phyloP scores from a whole-genome alignment of 2,797 vertebrate genomes.

The Pipistrellus pipistrellus region DNA sequence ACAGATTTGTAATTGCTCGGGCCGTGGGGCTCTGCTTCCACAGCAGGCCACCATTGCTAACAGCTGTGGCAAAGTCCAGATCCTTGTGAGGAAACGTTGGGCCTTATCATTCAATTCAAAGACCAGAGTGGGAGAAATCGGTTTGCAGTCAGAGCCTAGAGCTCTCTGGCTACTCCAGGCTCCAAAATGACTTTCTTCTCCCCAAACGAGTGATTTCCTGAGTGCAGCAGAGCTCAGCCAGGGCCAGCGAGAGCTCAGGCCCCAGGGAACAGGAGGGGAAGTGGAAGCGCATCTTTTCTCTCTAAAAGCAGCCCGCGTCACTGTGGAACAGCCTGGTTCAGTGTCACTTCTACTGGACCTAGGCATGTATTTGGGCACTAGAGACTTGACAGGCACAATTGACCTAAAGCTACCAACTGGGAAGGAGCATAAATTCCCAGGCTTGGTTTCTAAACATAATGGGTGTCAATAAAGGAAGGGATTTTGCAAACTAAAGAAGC shows the following conservation, averaged over 20 bases:
- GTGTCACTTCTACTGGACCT: not conserved
- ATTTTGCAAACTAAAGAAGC: constrained; percentile 15
- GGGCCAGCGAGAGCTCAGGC: not conserved
- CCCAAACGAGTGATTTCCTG: constrained; percentile 43
- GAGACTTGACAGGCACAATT: not conserved
- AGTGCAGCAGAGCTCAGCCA: not conserved
- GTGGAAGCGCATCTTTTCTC: not conserved
- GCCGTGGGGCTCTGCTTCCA: not conserved
- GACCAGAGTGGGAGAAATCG: constrained; percentile 15
- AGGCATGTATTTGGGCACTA: not conserved
- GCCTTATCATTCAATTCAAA: not conserved
- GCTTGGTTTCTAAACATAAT: not conserved
- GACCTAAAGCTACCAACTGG: not conserved
- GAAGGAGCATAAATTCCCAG: not conserved
- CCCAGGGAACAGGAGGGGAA: not conserved
- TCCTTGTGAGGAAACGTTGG: constrained; percentile 64
- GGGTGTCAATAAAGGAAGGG: no score
- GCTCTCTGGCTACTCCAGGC: not conserved
- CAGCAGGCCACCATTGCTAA: not conserved
- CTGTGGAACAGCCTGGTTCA: not conserved
- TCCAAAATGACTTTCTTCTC: constrained; percentile 37
- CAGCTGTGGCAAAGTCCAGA: not conserved
- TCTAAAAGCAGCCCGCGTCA: not conserved
- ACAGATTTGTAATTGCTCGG: not conserved
- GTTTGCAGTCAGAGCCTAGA: not conserved